Evolutionary conservation across 2,113 vertebrate genomes (phyloP).

Genomic region (Macaca mulatta): DNA sequence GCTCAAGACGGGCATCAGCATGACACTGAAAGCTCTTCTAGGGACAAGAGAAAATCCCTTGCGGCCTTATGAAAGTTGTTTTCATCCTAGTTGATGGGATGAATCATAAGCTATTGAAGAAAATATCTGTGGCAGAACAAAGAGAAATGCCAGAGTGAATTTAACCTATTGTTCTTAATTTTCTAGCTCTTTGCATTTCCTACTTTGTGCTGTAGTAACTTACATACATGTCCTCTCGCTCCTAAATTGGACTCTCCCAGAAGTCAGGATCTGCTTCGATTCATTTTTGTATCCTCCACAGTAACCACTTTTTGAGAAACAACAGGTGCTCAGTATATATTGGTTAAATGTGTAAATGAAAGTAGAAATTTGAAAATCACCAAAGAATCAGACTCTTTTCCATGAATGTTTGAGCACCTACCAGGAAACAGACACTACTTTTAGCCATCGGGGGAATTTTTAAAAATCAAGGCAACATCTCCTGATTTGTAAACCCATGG

Average conservation of each 20-base stretch:
- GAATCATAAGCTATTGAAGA: neutral
- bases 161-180: neutral
- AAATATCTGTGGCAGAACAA: neutral
- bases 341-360: constrained; percentile 13
- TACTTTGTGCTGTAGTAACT: neutral
- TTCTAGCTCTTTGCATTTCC: neutral
- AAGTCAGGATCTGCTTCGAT: neutral
- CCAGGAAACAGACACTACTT: neutral
- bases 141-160: neutral
- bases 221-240: too few relatives aligned
- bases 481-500: neutral
- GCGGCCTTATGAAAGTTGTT: neutral
- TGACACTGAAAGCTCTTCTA: neutral
- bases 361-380: neutral
- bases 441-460: neutral
- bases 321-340: neutral
- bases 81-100: constrained; percentile 1
- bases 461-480: neutral
- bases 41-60: neutral
- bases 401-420: neutral
- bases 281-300: neutral
- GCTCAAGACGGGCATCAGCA: neutral
- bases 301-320: neutral
- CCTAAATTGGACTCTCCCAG: neutral
- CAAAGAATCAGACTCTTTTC: neutral